These are phyloP conservation scores for Chlorocebus sabaeus DNA, from an alignment of 2,113 vertebrate species.

Conservation along the genomic window DNA sequence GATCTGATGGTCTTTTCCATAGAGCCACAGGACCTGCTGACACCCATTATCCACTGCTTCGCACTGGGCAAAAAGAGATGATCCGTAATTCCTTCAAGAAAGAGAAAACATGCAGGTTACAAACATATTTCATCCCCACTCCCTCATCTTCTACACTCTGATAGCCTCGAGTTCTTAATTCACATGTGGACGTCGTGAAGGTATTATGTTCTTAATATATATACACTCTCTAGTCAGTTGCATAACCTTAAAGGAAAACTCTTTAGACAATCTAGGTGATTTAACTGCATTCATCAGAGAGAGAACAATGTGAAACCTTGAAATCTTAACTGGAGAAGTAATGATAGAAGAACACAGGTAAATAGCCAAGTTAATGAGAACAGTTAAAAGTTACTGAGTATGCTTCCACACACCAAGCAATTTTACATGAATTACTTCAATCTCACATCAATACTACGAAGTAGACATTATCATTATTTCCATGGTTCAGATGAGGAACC, in stretches of 20 bases:
- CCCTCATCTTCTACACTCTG: not conserved
- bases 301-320: not conserved
- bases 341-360: not conserved
- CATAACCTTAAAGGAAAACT: not conserved
- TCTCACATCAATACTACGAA: not conserved
- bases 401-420: not conserved
- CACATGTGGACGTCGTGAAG: not conserved
- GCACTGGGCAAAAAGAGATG: conserved; percentile 87
- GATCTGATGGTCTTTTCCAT: conserved; percentile 91
- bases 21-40: conserved; percentile 94
- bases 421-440: not conserved
- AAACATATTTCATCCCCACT: not conserved
- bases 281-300: not conserved
- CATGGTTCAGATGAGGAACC: not conserved
- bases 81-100: conserved; percentile 89
- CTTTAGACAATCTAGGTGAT: not conserved
- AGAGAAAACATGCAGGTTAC: not conserved
- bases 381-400: not conserved
- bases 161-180: not conserved
- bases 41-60: conserved; percentile 88
- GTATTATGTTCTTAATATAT: not conserved
- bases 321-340: not conserved
- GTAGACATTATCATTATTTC: not conserved
- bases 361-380: not conserved
- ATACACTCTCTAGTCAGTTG: not conserved